These are phyloP conservation scores for Mamestra configurata DNA, from an alignment of 1,140 invertebrate genomes.

Conservation along the genomic window DNA sequence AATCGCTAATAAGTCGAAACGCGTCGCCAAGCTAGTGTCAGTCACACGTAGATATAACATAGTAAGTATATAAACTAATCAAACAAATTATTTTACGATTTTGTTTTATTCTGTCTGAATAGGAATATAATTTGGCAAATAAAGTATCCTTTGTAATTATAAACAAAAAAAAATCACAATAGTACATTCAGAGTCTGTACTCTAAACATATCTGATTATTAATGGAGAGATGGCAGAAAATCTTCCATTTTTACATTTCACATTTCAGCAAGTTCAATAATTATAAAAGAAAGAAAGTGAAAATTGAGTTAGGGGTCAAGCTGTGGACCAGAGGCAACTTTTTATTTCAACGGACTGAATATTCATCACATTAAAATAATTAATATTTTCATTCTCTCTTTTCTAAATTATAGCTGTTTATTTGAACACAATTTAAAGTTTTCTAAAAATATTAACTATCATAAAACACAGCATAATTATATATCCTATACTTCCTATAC, in stretches of 20 bases:
- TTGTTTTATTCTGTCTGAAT: conserved; percentile 34
- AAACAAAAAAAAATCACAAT: neutral
- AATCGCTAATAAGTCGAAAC: too few relatives aligned
- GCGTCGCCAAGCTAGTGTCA: too few relatives aligned
- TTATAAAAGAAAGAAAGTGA: neutral
- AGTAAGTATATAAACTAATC: too few relatives aligned
- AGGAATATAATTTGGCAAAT: conserved; percentile 39
- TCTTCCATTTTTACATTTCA: neutral
- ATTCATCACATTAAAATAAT: neutral
- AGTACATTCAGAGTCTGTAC: neutral
- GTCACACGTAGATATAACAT: too few relatives aligned
- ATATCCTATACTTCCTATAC: too few relatives aligned
- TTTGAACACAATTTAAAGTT: neutral
- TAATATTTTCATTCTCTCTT: neutral
- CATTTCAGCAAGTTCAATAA: neutral
- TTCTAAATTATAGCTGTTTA: neutral
- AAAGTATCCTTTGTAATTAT: conserved; percentile 12
- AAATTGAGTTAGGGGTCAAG: neutral
- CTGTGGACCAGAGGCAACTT: neutral
- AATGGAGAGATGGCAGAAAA: neutral
- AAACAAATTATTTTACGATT: neutral
- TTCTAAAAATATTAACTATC: conserved; percentile 7
- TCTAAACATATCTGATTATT: neutral
- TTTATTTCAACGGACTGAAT: neutral
- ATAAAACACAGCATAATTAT: neutral